Evolutionary conservation across 2,113 vertebrate genomes (phyloP).

Genomic region (Nibea albiflora): DNA sequence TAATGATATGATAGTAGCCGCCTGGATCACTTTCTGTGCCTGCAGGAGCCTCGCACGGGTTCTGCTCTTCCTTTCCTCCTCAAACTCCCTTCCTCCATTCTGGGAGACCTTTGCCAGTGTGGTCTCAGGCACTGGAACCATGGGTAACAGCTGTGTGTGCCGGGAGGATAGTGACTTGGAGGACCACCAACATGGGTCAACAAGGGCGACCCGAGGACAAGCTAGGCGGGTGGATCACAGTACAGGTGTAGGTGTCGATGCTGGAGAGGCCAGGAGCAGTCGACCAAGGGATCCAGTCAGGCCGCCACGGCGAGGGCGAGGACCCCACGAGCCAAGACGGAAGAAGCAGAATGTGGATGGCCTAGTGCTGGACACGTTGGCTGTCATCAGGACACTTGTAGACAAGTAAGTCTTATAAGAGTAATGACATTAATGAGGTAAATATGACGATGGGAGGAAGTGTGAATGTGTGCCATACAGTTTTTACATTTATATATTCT

Average conservation of each 20-base stretch:
- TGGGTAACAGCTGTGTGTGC: conserved; percentile 98
- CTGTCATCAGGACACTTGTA: conserved; percentile 97
- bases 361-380: conserved; percentile 96
- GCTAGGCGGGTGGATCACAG: conserved; percentile 84
- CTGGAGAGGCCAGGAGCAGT: conserved; percentile 85
- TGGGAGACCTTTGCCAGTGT: conserved; percentile 84
- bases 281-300: conserved; percentile 94
- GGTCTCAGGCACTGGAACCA: conserved; percentile 81
- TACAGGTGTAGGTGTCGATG: conserved; percentile 69
- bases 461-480: not conserved
- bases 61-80: conserved; percentile 90
- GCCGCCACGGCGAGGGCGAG: conserved; percentile 93
- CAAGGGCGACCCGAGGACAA: conserved; percentile 82
- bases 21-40: conserved; percentile 95
- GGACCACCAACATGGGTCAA: conserved; percentile 83
- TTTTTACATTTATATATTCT: not conserved
- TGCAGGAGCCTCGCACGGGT: conserved; percentile 95
- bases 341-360: conserved; percentile 99
- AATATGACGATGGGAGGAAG: not conserved
- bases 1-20: conserved; percentile 99
- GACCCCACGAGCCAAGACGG: conserved; percentile 95
- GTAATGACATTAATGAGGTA: not conserved
- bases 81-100: conserved; percentile 87
- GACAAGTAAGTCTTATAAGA: conserved; percentile 93
- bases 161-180: conserved; percentile 94